Conservation (phyloP, 2,113 vertebrate species). For the Labrus mixtus region DNA sequence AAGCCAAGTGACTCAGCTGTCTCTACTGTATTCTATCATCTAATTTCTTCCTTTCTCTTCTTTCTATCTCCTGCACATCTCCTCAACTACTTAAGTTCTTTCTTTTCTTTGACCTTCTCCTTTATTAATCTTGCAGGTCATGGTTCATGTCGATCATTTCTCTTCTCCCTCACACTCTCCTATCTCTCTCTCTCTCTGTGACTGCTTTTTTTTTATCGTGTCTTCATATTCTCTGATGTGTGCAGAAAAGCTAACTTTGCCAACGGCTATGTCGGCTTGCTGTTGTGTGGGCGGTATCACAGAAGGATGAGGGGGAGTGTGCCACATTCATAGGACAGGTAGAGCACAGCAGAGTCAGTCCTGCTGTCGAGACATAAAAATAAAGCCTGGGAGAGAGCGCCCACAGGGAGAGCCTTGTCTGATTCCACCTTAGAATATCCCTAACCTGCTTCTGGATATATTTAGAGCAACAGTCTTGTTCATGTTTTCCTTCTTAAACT, state of each 20-base stretch:
- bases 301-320: slow-evolving; percentile 62
- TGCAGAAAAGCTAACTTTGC: slow-evolving; percentile 62
- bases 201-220: neutral
- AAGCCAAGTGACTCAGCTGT: slow-evolving; percentile 79
- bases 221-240: slow-evolving; percentile 32
- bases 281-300: slow-evolving; percentile 63
- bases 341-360: slow-evolving; percentile 60
- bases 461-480: slow-evolving; percentile 53
- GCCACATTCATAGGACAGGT: slow-evolving; percentile 66
- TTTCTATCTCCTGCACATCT: slow-evolving; percentile 18
- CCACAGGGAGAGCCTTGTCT: slow-evolving; percentile 58
- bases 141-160: slow-evolving; percentile 25
- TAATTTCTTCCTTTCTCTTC: slow-evolving; percentile 35
- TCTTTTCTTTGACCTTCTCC: slow-evolving; percentile 16
- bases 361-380: slow-evolving; percentile 56
- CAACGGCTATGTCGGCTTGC: slow-evolving; percentile 59
- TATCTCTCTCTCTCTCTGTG: neutral
- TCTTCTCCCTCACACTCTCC: neutral
- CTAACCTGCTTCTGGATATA: slow-evolving; percentile 59
- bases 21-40: slow-evolving; percentile 74
- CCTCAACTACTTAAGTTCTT: slow-evolving; percentile 6
- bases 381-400: slow-evolving; percentile 49
- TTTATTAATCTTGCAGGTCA: slow-evolving; percentile 41
- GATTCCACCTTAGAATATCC: slow-evolving; percentile 60
- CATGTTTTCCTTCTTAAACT: slow-evolving; percentile 19